Evolutionary conservation across 2,113 vertebrate species (phyloP).

Genomic region (Lethenteron camtschaticum): DNA sequence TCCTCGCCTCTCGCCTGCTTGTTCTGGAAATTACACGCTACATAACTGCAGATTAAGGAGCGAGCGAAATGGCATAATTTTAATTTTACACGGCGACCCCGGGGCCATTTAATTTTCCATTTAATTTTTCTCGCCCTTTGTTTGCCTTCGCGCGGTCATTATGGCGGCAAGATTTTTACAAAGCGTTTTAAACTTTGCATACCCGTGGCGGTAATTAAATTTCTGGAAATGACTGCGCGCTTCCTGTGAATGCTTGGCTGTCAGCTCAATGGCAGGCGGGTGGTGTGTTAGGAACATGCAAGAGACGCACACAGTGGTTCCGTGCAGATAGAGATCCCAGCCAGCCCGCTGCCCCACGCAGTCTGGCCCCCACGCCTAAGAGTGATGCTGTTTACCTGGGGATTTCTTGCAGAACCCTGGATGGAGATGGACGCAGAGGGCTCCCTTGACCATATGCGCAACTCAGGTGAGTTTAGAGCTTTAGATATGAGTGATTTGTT

Average conservation of each 20-base stretch:
- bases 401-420: conserved; percentile 3
- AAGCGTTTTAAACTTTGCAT: conserved; percentile 4
- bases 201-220: conserved; percentile 5
- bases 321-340: too few relatives aligned
- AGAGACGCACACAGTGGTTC: too few relatives aligned
- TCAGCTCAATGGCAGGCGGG: conserved; percentile 4
- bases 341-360: too few relatives aligned
- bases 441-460: neutral
- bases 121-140: conserved; percentile 5
- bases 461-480: neutral
- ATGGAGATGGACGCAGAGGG: neutral
- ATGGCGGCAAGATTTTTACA: conserved; percentile 2
- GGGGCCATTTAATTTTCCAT: conserved; percentile 6
- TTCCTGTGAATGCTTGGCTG: neutral
- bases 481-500: too few relatives aligned
- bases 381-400: conserved; percentile 3
- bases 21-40: conserved; percentile 5
- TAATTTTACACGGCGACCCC: conserved; percentile 4
- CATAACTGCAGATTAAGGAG: conserved; percentile 6
- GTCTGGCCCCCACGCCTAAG: neutral
- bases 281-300: neutral
- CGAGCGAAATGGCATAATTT: conserved; percentile 6
- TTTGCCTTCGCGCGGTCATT: conserved; percentile 6
- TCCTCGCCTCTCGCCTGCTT: conserved; percentile 5
- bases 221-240: conserved; percentile 5